phyloP scores from a whole-genome alignment of 1,140 invertebrate genomes.

The Hycleus cichorii region DNA sequence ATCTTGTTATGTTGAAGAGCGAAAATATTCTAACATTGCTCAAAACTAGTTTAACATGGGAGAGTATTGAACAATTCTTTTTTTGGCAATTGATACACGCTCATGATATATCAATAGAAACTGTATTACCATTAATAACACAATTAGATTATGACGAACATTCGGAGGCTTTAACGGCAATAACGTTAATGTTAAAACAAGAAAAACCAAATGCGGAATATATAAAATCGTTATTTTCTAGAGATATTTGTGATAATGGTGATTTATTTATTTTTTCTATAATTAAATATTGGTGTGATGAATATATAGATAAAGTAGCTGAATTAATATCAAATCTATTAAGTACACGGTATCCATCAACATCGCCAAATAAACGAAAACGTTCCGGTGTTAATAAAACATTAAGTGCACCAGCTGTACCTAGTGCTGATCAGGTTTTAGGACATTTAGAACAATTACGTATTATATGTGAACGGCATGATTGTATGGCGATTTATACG shows the following conservation, averaged over 20 bases:
- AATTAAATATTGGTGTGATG: conserved; percentile 86
- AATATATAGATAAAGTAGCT: conserved; percentile 81
- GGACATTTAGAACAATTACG: conserved; percentile 87
- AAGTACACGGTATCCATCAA: conserved; percentile 70
- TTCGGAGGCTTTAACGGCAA: conserved; percentile 85
- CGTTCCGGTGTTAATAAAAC: conserved; percentile 47
- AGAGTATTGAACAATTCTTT: conserved; percentile 94
- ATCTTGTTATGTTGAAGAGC: conserved; percentile 70
- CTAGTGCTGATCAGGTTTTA: conserved; percentile 73
- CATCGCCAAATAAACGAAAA: conserved; percentile 87
- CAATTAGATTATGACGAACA: conserved; percentile 82
- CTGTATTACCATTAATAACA: conserved; percentile 81
- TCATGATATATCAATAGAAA: conserved; percentile 85
- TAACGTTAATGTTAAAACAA: conserved; percentile 84
- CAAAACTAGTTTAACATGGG: conserved; percentile 84
- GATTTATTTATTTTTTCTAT: conserved; percentile 83
- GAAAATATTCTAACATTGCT: conserved; percentile 64
- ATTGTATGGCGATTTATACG: conserved; percentile 59
- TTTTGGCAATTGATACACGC: conserved; percentile 92
- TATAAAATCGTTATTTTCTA: conserved; percentile 72
- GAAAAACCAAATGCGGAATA: conserved; percentile 84
- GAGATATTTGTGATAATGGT: conserved; percentile 62
- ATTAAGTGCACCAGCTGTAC: conserved; percentile 41
- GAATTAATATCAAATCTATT: conserved; percentile 73
- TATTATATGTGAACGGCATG: conserved; percentile 56